Evolutionary conservation across 2,888 invertebrate genomes (phyloP), one percentile per base, ranked within the genome.

Genomic region (Glaucopsyche alexis): DNA sequence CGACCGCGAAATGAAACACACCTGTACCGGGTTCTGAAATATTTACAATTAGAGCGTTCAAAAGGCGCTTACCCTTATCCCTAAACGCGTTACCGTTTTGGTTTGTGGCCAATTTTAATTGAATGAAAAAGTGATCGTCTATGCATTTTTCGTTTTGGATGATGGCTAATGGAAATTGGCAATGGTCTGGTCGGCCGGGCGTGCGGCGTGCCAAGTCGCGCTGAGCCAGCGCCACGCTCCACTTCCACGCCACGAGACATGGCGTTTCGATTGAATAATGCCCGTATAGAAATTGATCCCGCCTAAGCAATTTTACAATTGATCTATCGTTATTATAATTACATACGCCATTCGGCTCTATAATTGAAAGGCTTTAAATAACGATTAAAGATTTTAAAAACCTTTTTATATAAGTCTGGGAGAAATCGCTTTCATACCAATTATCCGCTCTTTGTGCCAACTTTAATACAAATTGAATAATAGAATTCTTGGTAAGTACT

Each of bases 131-230:
- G 89, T 90, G 89, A 89, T 91, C 89, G 90, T 89, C 90, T 89
- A 88, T 91, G 90, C 91, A 87, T 89, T 91, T 93, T 93, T 91
- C 91, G 90, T 90, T 91, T 92, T 91, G 91, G 88, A 88, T 91
- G 92, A 93, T 91, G 90, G 91, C 87, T 92, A 92, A 92, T 92
- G 93, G 92, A 92, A 92, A 93, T 92, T 93, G 93, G 93, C 92
- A 93, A 86, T 90, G 90, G 90, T 88, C 86, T 89, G 89, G 85
- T 83, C 81, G 85, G 85, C 87, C 86, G 81, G 77, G 82, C 89
- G 88, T 92, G 92, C 92, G 77, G 82, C 89, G 88, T 92, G 92
- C 92, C 92, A 93, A 93, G 87, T 93, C 91, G 91, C 90, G 91
- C 90, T 84, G 86, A 88, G 89, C 87, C 86, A 90, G 91, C 90